Base-by-base conservation (phyloP, 2,888 invertebrate genomes). In the Melieria omissa region DNA sequence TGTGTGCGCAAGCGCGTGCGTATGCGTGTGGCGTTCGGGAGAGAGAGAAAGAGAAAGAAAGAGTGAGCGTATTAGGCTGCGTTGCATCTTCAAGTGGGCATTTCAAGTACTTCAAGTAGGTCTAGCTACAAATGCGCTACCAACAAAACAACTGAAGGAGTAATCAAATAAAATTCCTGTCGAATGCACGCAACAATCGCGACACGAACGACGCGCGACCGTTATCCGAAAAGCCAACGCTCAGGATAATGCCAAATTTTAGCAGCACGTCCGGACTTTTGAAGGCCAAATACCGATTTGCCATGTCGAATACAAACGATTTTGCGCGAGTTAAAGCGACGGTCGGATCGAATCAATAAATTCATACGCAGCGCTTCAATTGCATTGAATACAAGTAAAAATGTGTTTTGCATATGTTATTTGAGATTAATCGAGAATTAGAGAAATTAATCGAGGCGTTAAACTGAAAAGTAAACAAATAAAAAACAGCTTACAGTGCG, bases 391-490 rank as follows among this genome's bases (percentile, higher is more conserved):
- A 52, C 74, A 75, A 76, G 76, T 72, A 75, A 72, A 75, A 77
- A 73, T 69, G 75, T 70, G 75, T 76, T 77, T 77, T 75, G 77
- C 74, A 77, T 67, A 29, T 16, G 52, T 69, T 29, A 29, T 52
- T 52, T 52, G 14, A 52, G 14, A n/a, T 52, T 5, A 52, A 52
- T 5, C 14, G 52, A 8, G 12, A 3, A 8, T 49, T 8, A 69
- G 54, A 12, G 57, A 67, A 42, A 52, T 29, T 29, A 29, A 29
- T 29, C 29, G 29, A 29, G 29, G 29, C 29, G 29, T 29, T 29
- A 29, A 29, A 29, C 29, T 29, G 29, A 29, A 29, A 29, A 29
- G 29, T 29, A 29, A 29, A 29, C 29, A 49, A 49, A 49, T 10
- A 2, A 49, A 3, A 49, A 49, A 49, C 12, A 49, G 12, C 49